Evolutionary conservation across 2,113 vertebrate species (phyloP), one percentile per base, ranked within the genome.

Genomic region (Neodon shergylaensis): DNA sequence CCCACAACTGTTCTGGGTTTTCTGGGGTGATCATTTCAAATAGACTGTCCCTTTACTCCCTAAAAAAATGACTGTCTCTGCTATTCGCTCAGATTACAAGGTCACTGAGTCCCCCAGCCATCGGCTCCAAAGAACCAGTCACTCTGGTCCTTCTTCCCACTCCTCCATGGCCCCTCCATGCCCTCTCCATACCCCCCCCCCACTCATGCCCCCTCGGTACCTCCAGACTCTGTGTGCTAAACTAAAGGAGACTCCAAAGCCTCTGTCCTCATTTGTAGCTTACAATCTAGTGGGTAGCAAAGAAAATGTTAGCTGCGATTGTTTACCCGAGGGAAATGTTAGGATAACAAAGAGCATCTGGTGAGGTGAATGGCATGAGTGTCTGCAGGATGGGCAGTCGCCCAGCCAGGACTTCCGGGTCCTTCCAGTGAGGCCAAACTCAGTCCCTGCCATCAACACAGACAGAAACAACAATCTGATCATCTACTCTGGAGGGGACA

Each of bases 31-130:
- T 74, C n/a, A 39, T 85, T 92, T 95, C 85, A 95, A 39, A 89
- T 68, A 42, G 31, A 24, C 68, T 79, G 66, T 89, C 88, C 81
- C 77, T 96, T 96, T 95, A 88, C 90, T 84, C 68, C 81, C 77
- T 14, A 92, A 28, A 92, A 92, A 93, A 88, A 91, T 93, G 78
- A 47, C 13, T 49, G 17, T 83, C 92, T 73, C 78, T 83, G 21
- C 12, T 85, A 54, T 79, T 88, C 12, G 49, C 47, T 70, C 78
- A 65, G 42, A 83, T 92, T 66, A 13, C n/a, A 49, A 93, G 85
- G 81, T 65, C 93, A 22, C 44, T 1, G 0, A 19, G 49, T 42
- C 70, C 85, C 9, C 88, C 79, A n/a, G 21, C 12, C 39, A 49
- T 39, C 58, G 61, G 54, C 7, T 89, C 78, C 85, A 76, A 88